Evolutionary conservation across 2,113 vertebrate genomes (phyloP).

Genomic region (Cyanoderma ruficeps): DNA sequence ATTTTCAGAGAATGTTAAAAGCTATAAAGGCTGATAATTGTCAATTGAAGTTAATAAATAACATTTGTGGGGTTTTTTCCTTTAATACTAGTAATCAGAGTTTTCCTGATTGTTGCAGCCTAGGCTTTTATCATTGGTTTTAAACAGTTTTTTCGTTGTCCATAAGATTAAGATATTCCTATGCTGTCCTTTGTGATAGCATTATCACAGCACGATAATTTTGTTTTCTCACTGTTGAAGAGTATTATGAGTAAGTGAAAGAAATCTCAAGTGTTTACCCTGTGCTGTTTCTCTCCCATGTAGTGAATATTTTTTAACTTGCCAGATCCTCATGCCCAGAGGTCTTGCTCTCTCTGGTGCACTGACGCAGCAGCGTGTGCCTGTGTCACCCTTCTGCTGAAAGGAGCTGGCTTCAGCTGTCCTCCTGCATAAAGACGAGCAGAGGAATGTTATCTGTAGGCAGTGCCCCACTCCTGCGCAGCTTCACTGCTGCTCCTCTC

Average conservation of each 20-base stretch:
- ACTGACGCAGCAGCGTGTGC: fast-evolving
- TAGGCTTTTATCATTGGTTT: not conserved
- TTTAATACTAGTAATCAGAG: not conserved
- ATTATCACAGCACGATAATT: not conserved
- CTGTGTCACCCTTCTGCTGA: not conserved
- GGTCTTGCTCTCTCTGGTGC: not conserved
- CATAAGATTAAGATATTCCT: not conserved
- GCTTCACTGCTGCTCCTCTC: not conserved
- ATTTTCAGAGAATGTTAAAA: not conserved
- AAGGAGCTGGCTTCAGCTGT: not conserved
- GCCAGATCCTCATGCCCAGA: not conserved
- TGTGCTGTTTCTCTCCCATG: not conserved
- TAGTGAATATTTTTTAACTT: not conserved
- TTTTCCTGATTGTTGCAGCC: not conserved
- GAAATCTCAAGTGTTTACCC: not conserved
- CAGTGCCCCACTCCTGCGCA: not conserved
- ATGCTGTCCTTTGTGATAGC: not conserved
- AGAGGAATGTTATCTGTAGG: not conserved
- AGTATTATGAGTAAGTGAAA: not conserved
- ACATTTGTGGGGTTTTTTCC: not conserved
- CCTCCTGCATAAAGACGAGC: not conserved
- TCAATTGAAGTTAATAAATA: not conserved
- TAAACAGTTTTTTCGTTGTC: not conserved
- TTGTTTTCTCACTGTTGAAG: not conserved
- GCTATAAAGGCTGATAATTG: not conserved